These are phyloP conservation scores for Teleiodes luculella DNA, from an alignment of 2,888 invertebrate genomes.

Conservation along the genomic window DNA sequence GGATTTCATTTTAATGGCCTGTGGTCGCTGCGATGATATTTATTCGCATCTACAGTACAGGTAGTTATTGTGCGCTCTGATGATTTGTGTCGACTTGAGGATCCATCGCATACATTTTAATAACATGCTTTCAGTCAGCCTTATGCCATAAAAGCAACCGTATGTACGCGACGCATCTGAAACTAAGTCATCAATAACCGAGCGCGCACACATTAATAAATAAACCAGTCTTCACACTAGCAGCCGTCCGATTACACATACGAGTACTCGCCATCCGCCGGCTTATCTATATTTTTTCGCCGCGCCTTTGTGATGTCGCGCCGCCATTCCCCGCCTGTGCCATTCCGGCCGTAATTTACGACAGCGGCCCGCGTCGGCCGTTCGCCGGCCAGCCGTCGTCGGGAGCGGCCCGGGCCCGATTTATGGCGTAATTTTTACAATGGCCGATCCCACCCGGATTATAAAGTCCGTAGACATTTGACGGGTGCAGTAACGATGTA, in stretches of 20 bases:
- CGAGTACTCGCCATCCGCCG: conserved; percentile 25
- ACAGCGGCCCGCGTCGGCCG: conserved; percentile 42
- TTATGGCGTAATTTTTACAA: conserved; percentile 34
- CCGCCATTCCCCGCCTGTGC: conserved; percentile 29
- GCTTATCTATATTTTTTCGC: conserved; percentile 58
- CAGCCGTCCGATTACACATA: conserved; percentile 14
- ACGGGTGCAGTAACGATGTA: conserved; percentile 2
- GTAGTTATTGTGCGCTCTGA: conserved; percentile 5
- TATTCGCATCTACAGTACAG: neutral
- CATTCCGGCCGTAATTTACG: conserved; percentile 24
- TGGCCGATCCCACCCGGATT: conserved; percentile 25
- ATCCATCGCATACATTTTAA: neutral
- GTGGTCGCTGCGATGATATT: conserved; percentile 4
- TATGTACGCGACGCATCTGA: neutral
- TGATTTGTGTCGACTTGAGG: conserved; percentile 12
- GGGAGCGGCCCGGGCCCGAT: conserved; percentile 58
- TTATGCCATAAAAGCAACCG: too few relatives aligned
- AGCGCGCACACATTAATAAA: conserved; percentile 6
- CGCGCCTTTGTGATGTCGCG: conserved; percentile 65
- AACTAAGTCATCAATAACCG: conserved; percentile 1
- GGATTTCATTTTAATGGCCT: conserved; percentile 10
- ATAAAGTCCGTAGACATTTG: conserved; percentile 23
- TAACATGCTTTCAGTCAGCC: neutral
- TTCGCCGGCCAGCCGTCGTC: conserved; percentile 31
- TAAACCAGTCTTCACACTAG: conserved; percentile 17